Base-by-base conservation (phyloP, 2,888 invertebrate species). In the Sialis fuliginosa region DNA sequence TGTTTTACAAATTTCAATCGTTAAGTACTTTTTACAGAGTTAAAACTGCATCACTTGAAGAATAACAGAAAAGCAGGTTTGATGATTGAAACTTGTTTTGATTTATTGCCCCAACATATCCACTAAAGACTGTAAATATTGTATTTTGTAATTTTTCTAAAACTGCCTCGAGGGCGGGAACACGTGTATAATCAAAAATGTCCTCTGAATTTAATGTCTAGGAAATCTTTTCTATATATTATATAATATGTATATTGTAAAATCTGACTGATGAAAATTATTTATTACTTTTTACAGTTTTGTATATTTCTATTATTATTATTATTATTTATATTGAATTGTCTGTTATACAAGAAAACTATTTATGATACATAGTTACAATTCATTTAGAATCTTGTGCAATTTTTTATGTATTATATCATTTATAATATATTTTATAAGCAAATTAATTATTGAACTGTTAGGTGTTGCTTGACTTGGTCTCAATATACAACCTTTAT, bases 71-170 rank as follows among this genome's bases (percentile, higher is more conserved):
- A 71, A 56, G 71, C 71, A 51, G 70, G 68, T 56, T 64, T 71
- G 44, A 64, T 71, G 54, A 57, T 73, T 53, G 69, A 70, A 49
- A 74, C 74, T 37, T 69, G 68, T 52, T 70, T 71, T 56, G 66
- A 67, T 53, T 58, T 62, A 30, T 58, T 55, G 52, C 62, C 62
- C 32, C 53, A 53, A 39, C 54, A 55, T 44, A 44, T 44, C 44
- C 44, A 44, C 12, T 33, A 22, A 44, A 13, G 22, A 22, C 22
- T 22, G 22, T 22, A 22, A 22, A 22, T 22, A 22, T 22, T 22
- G 22, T 22, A 22, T 22, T 22, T 22, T 22, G 22, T 22, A 22
- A 22, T 22, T 22, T 22, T 22, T 22, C 22, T 22, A 22, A 22
- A 22, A 22, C 22, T 22, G 22, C 22, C 22, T 22, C 22, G 22